Evolutionary conservation across 2,113 vertebrate genomes (phyloP).

Genomic region (Catagonus wagneri): DNA sequence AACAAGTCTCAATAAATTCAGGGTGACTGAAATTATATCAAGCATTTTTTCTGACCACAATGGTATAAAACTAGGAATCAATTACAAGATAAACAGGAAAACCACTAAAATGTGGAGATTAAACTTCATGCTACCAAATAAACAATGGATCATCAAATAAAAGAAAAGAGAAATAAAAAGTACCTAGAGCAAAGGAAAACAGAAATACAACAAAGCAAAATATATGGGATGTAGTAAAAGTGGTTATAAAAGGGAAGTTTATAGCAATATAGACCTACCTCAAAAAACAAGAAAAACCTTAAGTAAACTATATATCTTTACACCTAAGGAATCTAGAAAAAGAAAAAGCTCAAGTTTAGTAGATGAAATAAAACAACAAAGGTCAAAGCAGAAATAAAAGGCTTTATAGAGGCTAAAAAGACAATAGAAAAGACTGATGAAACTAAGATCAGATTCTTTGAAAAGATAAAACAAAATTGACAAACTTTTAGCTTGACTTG

Average conservation of each 20-base stretch:
- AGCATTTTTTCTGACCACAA: not conserved
- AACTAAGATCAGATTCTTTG: not conserved
- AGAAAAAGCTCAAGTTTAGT: not conserved
- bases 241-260: not conserved
- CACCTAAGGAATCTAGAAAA: not conserved
- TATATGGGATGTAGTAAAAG: not conserved
- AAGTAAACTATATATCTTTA: not conserved
- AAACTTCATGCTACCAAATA: not conserved
- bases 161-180: not conserved
- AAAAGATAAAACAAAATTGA: not conserved
- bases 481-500: not conserved
- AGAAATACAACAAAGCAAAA: not conserved
- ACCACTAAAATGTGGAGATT: not conserved
- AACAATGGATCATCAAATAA: not conserved
- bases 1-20: not conserved
- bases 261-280: not conserved
- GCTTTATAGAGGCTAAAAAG: not conserved
- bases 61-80: not conserved
- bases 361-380: not conserved
- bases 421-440: not conserved
- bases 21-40: not conserved
- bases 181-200: not conserved
- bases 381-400: not conserved
- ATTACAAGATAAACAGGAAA: not conserved
- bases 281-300: not conserved